phyloP scores from a whole-genome alignment of 2,113 vertebrate genomes.

The Poecilia latipinna region DNA sequence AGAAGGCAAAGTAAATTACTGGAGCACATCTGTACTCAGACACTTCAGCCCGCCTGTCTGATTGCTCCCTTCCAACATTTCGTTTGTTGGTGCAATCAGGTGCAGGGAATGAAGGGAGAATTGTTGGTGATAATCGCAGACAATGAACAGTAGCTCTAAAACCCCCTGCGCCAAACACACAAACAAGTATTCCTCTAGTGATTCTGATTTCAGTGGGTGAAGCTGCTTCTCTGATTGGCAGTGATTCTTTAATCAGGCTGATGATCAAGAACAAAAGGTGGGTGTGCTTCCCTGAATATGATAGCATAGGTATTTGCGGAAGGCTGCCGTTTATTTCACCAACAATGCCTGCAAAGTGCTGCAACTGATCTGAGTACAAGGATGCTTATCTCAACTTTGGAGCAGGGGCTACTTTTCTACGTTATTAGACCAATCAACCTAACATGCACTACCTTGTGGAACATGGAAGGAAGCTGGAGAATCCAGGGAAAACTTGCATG shows the following conservation, averaged over 20 bases:
- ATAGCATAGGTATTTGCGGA: conserved; percentile 21
- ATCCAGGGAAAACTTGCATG: too few relatives aligned
- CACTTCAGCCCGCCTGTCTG: not conserved
- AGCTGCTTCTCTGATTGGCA: conserved; percentile 22
- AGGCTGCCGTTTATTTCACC: not conserved
- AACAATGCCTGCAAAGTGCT: conserved; percentile 8
- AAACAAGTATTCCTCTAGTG: not conserved
- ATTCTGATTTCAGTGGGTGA: conserved; percentile 22
- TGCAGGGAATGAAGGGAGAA: not conserved
- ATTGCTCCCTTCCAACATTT: conserved; percentile 23
- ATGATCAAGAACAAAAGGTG: not conserved
- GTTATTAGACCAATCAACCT: too few relatives aligned
- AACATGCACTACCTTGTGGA: too few relatives aligned
- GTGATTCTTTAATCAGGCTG: conserved; percentile 19
- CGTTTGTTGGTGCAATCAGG: conserved; percentile 19
- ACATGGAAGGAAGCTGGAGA: too few relatives aligned
- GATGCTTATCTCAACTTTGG: too few relatives aligned
- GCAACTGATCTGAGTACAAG: not conserved
- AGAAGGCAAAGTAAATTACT: conserved; percentile 10
- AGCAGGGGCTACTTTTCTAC: too few relatives aligned
- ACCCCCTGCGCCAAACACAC: not conserved
- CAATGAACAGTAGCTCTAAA: conserved; percentile 7
- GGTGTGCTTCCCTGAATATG: not conserved
- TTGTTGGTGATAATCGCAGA: conserved; percentile 2
- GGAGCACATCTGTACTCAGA: conserved; percentile 27